Evolutionary conservation across 2,888 invertebrate species (phyloP).

Genomic region (Epinotia bilunana): DNA sequence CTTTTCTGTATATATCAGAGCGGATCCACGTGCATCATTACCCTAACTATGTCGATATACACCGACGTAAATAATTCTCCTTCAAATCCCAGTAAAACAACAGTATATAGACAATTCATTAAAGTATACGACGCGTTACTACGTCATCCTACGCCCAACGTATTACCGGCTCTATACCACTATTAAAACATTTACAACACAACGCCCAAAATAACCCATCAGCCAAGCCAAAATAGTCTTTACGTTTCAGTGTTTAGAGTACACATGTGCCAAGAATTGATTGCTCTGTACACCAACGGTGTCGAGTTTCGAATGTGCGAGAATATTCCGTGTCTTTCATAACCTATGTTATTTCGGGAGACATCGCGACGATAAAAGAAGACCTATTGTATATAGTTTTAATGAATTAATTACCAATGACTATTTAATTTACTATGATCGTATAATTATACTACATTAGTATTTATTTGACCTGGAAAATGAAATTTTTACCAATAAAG

Average conservation of each 20-base stretch:
- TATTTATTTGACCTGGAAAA: too few relatives aligned
- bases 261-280: background rate
- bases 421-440: too few relatives aligned
- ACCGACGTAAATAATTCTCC: background rate
- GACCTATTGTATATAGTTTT: too few relatives aligned
- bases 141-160: background rate
- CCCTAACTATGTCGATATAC: background rate
- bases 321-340: constrained; percentile 16
- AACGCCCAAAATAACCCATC: background rate
- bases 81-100: background rate
- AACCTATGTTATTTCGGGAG: constrained; percentile 15
- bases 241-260: background rate
- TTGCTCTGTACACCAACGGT: background rate
- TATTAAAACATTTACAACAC: constrained; percentile 2
- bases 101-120: background rate
- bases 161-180: background rate
- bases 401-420: too few relatives aligned
- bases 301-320: constrained; percentile 7
- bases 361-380: background rate
- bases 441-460: too few relatives aligned
- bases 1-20: too few relatives aligned
- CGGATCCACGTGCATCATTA: background rate
- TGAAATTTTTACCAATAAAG: too few relatives aligned
- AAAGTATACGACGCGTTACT: constrained; percentile 5
- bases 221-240: background rate